Base-by-base conservation (phyloP, 2,113 vertebrate species). In the Gadus macrocephalus region DNA sequence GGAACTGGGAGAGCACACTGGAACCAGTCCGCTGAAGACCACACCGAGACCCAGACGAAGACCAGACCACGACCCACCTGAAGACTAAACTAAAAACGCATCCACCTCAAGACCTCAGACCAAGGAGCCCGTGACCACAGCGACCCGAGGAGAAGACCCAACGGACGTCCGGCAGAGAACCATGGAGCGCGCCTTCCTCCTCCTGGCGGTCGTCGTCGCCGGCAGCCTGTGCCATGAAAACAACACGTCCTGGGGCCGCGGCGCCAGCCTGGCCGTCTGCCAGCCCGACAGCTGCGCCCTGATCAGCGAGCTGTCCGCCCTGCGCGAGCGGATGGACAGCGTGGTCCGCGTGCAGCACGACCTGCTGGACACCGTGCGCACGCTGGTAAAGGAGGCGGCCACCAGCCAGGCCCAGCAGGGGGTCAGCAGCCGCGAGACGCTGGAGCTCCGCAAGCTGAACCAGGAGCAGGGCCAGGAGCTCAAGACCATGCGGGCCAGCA, bases 281-380 rank as follows among this genome's bases (percentile, higher is more conserved):
- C 75, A 81, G 59, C 77, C 73, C 0, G 72, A 84, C 81, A 85
- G 80, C 83, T 79, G 78, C 9, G 53, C 66, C 76, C 53, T 67
- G 60, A 69, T 79, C 73, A 71, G 55, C 12, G n/a, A 74, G 65
- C 68, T 66, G 76, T 78, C 72, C 4, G 68, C 68, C 70, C 58
- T 62, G 74, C 70, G 53, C 55, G 75, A 74, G 73, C 73, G 49
- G 59, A 35, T 70, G 55, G 65, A 15, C 31, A 64, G 67, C 68
- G 17, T 55, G 63, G 60, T 38, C 12, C 25, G 68, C 17, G 71
- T 42, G 27, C 66, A 65, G 8, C 71, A 42, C 14, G 20, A 0
- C 12, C 55, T 68, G 0, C 6, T 70, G 49, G 28, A 68, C 53
- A 79, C 55, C 2, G 19, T 72, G 1, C 0, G 27, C 0, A 4